Percentiles rank a stretch among this genome's conserved stretches.
Conservation (phyloP, 53 echinoderm and acorn worm species). For the Luidia sarsii region DNA sequence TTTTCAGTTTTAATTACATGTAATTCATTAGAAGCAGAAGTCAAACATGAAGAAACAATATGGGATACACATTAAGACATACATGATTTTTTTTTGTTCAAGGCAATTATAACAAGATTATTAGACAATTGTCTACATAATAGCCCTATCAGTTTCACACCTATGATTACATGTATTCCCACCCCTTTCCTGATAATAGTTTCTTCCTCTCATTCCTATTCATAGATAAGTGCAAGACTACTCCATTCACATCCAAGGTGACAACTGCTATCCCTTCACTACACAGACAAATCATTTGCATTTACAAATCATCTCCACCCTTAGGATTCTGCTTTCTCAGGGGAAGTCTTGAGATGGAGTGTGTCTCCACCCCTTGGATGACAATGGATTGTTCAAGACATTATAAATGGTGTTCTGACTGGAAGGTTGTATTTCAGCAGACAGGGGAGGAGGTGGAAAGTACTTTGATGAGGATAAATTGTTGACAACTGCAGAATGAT, state of each 20-base stretch:
- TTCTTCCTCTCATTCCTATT: conserved; percentile 17
- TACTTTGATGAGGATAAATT: too few relatives aligned
- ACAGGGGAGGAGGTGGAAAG: neutral
- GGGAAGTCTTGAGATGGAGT: neutral
- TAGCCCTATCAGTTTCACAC: too few relatives aligned
- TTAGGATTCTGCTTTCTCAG: neutral
- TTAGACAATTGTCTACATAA: too few relatives aligned
- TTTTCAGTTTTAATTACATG: too few relatives aligned
- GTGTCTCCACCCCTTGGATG: neutral
- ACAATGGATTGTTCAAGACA: conserved; percentile 8
- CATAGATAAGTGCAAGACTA: neutral
- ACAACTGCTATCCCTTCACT: neutral
- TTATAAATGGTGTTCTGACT: conserved; percentile 5
- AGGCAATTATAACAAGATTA: too few relatives aligned
- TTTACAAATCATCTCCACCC: neutral
- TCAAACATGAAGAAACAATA: too few relatives aligned
- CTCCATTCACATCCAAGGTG: conserved; percentile 4
- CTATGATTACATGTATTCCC: too few relatives aligned
- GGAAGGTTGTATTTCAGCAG: neutral
- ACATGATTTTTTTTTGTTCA: too few relatives aligned
- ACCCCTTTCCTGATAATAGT: neutral
- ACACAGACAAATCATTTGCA: too few relatives aligned
- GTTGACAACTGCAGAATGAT: too few relatives aligned
- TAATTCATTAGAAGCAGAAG: too few relatives aligned
- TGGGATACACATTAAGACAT: too few relatives aligned